Conservation (phyloP, 2,113 vertebrate species). For the Anarrhichthys ocellatus region DNA sequence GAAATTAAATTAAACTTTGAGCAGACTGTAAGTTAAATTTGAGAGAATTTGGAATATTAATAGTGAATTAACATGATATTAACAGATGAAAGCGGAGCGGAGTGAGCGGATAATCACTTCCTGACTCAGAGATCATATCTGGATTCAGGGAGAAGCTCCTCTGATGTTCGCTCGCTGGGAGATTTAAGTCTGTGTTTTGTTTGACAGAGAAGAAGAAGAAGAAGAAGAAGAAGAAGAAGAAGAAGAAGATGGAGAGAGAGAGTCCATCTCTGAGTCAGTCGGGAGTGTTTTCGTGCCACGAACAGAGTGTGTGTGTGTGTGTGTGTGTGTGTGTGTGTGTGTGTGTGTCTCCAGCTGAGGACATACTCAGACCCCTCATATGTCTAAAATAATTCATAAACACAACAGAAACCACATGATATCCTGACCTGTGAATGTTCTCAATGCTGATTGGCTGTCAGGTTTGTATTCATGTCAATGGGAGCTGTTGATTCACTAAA, state of each 20-base stretch:
- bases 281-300: background rate
- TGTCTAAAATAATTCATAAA: no score
- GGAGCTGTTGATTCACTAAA: no score
- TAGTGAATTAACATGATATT: conserved; percentile 72
- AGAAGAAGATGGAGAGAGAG: no score
- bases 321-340: background rate
- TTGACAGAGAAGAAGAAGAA: background rate
- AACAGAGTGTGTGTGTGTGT: background rate
- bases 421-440: no score
- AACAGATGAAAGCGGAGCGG: conserved; percentile 65
- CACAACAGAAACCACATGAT: no score
- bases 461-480: no score
- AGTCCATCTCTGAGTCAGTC: no score
- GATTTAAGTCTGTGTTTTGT: conserved; percentile 17
- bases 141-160: conserved; percentile 31
- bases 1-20: conserved; percentile 67
- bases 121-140: conserved; percentile 47
- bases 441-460: no score
- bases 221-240: no score
- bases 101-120: conserved; percentile 46
- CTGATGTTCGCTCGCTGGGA: conserved; percentile 46
- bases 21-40: conserved; percentile 41
- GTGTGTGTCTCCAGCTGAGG: no score
- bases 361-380: no score
- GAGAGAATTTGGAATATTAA: conserved; percentile 64